Evolutionary conservation across 1,140 invertebrate species (phyloP).

Genomic region (Meloidogyne chitwoodi): DNA sequence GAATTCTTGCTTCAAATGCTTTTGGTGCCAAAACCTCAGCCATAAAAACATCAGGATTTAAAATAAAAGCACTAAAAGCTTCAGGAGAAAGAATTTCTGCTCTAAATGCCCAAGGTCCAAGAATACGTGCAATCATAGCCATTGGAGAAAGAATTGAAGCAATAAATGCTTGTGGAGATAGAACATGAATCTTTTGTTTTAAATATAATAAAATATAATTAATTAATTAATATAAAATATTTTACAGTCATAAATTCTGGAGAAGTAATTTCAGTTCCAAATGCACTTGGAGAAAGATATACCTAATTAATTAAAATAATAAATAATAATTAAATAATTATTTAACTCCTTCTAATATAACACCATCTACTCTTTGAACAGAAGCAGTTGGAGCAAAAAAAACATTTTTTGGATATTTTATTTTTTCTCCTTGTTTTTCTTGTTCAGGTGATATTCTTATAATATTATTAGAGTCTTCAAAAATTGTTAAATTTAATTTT

Average conservation of each 20-base stretch:
- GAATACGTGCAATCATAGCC: slow-evolving; percentile 19
- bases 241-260: slow-evolving; percentile 17
- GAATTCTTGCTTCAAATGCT: slow-evolving; percentile 21
- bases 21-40: slow-evolving; percentile 33
- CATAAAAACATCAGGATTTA: slow-evolving; percentile 39
- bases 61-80: slow-evolving; percentile 18
- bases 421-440: not conserved
- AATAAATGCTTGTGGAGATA: slow-evolving; percentile 29
- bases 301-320: not conserved
- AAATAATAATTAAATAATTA: not conserved
- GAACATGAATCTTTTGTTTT: slow-evolving; percentile 12
- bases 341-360: not conserved
- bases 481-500: too few relatives aligned
- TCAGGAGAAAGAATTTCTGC: slow-evolving; percentile 33
- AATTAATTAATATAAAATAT: not conserved
- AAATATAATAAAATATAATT: slow-evolving; percentile 10
- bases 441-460: not conserved
- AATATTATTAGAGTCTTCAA: too few relatives aligned
- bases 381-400: not conserved
- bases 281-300: slow-evolving; percentile 21
- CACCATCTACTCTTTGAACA: not conserved
- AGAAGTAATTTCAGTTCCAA: slow-evolving; percentile 19
- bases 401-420: not conserved
- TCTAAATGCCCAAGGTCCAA: slow-evolving; percentile 39
- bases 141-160: slow-evolving; percentile 29